A percentile compares a stretch with the other conserved stretches of the same genome.
These are phyloP conservation scores for Helicolenus hilgendorfi DNA, from an alignment of 2,797 vertebrate species.

Conservation along the genomic window DNA sequence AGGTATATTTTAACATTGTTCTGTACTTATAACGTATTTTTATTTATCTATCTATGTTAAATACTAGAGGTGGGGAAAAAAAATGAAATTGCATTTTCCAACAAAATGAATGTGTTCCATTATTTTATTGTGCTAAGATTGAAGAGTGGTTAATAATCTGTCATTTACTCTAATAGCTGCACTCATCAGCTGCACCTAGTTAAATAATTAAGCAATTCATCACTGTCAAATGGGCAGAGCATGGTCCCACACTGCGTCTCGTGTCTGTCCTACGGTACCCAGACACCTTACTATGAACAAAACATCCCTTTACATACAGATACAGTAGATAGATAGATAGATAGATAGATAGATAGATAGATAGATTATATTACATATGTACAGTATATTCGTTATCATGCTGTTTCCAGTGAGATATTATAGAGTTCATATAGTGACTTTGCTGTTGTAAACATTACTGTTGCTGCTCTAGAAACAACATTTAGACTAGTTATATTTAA, in stretches of 20 bases:
- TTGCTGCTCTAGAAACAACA: not conserved
- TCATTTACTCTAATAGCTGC: slow-evolving; percentile 26
- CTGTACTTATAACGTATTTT: not conserved
- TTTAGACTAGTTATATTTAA: not conserved
- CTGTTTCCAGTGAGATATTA: too few species aligned
- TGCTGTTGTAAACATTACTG: not conserved
- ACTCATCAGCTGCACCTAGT: slow-evolving; percentile 53
- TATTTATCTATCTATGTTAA: not conserved
- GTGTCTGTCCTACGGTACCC: not conserved
- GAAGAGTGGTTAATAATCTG: slow-evolving; percentile 51
- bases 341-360: too few species aligned
- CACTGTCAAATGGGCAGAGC: slow-evolving; percentile 61
- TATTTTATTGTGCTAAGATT: not conserved
- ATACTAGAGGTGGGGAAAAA: too few species aligned
- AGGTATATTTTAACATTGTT: not conserved
- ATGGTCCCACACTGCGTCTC: not conserved
- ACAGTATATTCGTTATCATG: too few species aligned
- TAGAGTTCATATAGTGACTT: not conserved
- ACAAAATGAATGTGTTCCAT: not conserved
- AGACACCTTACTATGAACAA: slow-evolving; percentile 3
- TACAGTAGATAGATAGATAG: not conserved
- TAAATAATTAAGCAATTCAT: slow-evolving; percentile 69
- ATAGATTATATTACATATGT: too few species aligned
- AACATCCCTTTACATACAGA: not conserved
- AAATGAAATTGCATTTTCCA: not conserved